Conservation (phyloP, 2,888 invertebrate genomes). For the Stenotaenia linearis region DNA sequence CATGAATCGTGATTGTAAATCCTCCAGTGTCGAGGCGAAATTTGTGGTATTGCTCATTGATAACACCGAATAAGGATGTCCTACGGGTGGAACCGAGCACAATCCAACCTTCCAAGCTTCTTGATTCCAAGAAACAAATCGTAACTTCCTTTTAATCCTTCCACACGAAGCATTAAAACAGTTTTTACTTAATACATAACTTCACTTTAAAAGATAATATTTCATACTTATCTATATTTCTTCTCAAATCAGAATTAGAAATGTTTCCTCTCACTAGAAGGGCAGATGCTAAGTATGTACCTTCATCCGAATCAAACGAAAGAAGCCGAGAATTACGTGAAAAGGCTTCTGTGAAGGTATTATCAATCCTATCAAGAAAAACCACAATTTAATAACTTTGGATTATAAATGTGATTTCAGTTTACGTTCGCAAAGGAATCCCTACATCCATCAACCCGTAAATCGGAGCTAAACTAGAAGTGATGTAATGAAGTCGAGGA, state of each 20-base stretch:
- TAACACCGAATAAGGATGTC: slow-evolving; percentile 47
- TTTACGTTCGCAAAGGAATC: slow-evolving; percentile 41
- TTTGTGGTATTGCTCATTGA: slow-evolving; percentile 50
- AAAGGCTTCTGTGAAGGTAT: slow-evolving; percentile 50
- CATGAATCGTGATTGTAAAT: slow-evolving; percentile 45
- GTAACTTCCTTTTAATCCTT: slow-evolving; percentile 45
- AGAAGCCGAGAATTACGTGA: slow-evolving; percentile 47
- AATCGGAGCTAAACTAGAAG: slow-evolving; percentile 48
- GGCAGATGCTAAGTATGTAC: slow-evolving; percentile 48
- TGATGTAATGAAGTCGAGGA: slow-evolving; percentile 48
- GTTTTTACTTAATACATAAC: too few relatives aligned
- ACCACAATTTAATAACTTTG: background rate
- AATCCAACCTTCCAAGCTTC: slow-evolving; percentile 51
- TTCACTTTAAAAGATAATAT: too few relatives aligned
- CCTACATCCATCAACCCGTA: slow-evolving; percentile 45
- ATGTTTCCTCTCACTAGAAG: slow-evolving; percentile 48
- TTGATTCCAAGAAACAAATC: slow-evolving; percentile 49
- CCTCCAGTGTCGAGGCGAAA: slow-evolving; percentile 45
- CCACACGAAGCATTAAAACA: too few relatives aligned
- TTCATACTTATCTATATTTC: slow-evolving; percentile 50
- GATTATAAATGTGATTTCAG: background rate
- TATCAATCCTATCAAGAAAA: slow-evolving; percentile 43
- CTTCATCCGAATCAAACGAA: slow-evolving; percentile 45
- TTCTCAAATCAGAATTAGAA: slow-evolving; percentile 48
- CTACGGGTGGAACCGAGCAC: slow-evolving; percentile 47